Percentiles rank a stretch among this genome's conserved stretches.
Conservation (phyloP, 2,888 invertebrate genomes). For the Omphaloscelis lunosa region DNA sequence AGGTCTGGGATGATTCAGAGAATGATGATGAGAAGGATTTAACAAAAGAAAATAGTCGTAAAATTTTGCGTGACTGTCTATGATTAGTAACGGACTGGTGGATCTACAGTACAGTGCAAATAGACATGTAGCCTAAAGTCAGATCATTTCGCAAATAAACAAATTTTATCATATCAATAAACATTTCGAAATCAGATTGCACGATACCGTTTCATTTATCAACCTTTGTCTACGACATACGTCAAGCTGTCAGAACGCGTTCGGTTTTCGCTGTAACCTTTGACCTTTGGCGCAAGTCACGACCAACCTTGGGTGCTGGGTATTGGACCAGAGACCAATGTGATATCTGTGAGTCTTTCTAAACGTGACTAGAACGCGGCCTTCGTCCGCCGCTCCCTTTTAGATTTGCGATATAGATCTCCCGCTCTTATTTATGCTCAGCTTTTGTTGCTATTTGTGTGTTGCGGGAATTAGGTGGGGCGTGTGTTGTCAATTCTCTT, state of each 20-base stretch:
- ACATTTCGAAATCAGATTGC: slow-evolving; percentile 64
- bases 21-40: slow-evolving; percentile 23
- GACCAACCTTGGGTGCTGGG: slow-evolving; percentile 84
- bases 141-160: slow-evolving; percentile 55
- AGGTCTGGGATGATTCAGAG: slow-evolving; percentile 40
- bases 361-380: slow-evolving; percentile 86
- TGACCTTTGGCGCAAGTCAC: slow-evolving; percentile 85
- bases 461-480: slow-evolving; percentile 69
- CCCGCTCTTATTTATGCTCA: slow-evolving; percentile 71
- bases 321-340: slow-evolving; percentile 67
- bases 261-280: slow-evolving; percentile 80
- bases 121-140: slow-evolving; percentile 12
- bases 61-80: slow-evolving; percentile 23
- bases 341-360: slow-evolving; percentile 78
- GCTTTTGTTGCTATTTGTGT: slow-evolving; percentile 74
- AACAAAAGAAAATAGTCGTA: slow-evolving; percentile 41
- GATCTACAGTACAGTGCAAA: slow-evolving; percentile 1
- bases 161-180: slow-evolving; percentile 51
- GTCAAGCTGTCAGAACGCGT: slow-evolving; percentile 79
- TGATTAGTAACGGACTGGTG: slow-evolving; percentile 16
- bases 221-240: slow-evolving; percentile 75
- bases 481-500: slow-evolving; percentile 40
- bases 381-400: slow-evolving; percentile 87
- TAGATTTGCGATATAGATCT: slow-evolving; percentile 82
- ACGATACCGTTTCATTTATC: slow-evolving; percentile 67